Base-by-base conservation (phyloP, 2,888 invertebrate species). In the Troides helena region DNA sequence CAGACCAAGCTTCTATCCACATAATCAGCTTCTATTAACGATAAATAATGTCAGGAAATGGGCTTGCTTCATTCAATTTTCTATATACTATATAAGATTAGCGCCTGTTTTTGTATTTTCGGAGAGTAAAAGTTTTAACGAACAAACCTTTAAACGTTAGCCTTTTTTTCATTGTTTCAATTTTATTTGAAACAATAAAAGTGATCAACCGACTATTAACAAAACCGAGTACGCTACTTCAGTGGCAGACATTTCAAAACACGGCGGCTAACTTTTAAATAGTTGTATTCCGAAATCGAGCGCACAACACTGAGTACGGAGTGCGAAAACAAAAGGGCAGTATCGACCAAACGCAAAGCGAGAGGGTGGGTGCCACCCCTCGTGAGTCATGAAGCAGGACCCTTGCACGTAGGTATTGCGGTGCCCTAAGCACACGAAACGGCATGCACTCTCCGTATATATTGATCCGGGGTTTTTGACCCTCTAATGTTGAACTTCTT, bases 301-400 rank as follows among this genome's bases (percentile, higher is more conserved):
- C 72, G 74, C 74, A 76, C 77, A 73, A 74, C 74, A 74, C 72
- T 76, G 77, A 73, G 77, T 77, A 74, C 66, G 71, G 75, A 79
- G 87, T 89, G 89, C 86, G 88, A 88, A 91, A 91, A 91, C 92
- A 92, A 92, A 90, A 92, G 90, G 53, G 70, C 70, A 89, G 90
- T 92, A 92, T 92, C 92, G 92, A 92, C 91, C 90, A 87, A 89
- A 88, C 90, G 86, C 89, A 89, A 90, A 89, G 88, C 87, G 87
- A 88, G 88, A 87, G 90, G 87, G 86, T 81, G 83, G 81, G 71
- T 71, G 83, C 89, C 91, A 88, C 92, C 92, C 92, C 90, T 92
- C 90, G 90, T 92, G 92, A 92, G 81, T 92, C 92, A 92, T 90
- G 90, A 91, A 92, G 91, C 89, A 88, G 87, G 84, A 86, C 90